Evolutionary conservation across 2,113 vertebrate genomes (phyloP).

Genomic region (Chiloscyllium plagiosum): DNA sequence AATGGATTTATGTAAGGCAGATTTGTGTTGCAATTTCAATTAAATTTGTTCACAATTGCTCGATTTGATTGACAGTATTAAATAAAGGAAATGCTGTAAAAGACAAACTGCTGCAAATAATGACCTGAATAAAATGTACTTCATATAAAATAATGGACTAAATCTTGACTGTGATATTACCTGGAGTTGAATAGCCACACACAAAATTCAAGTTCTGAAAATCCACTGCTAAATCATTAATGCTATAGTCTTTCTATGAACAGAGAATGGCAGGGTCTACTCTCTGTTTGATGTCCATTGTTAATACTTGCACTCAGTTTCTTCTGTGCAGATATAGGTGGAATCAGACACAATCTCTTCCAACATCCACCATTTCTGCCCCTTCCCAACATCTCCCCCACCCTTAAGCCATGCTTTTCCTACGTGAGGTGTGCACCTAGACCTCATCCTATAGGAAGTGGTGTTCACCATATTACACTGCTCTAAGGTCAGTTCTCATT

Average conservation of each 20-base stretch:
- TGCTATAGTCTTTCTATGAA: background rate
- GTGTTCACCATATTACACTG: background rate
- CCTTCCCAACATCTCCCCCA: no score
- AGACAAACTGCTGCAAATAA: background rate
- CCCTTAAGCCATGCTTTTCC: background rate
- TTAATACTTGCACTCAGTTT: background rate
- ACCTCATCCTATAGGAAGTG: background rate
- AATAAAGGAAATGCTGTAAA: background rate
- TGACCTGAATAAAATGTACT: background rate
- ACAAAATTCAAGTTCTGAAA: background rate
- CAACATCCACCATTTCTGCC: background rate
- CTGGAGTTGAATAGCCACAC: background rate
- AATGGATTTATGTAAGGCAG: background rate
- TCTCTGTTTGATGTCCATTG: background rate
- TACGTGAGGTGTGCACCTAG: background rate
- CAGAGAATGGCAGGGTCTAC: background rate
- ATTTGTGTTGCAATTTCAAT: slow-evolving; percentile 8
- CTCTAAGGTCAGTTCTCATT: background rate
- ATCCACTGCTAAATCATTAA: background rate
- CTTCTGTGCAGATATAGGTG: background rate
- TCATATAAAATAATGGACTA: background rate
- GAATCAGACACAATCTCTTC: background rate
- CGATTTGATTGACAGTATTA: background rate
- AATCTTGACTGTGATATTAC: background rate
- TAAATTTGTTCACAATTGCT: background rate